Percentiles rank a stretch among this genome's conserved stretches.
These are phyloP conservation scores for Heloderma charlesbogerti DNA, from an alignment of 2,113 vertebrate species.

Conservation along the genomic window DNA sequence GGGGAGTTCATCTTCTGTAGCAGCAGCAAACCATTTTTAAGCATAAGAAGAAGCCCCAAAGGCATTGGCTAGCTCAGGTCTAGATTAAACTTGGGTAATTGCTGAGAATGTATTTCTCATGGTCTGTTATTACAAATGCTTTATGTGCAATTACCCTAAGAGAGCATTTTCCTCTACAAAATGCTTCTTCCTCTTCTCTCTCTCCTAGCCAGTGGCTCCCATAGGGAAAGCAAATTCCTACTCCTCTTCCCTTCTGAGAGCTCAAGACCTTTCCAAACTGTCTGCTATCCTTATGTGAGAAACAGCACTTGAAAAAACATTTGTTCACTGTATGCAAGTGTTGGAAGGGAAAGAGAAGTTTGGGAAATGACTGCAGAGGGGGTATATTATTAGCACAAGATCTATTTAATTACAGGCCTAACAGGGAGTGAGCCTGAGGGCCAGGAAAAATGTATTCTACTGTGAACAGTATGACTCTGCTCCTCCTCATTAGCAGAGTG, in stretches of 20 bases:
- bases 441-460: neutral
- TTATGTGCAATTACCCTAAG: conserved; percentile 8
- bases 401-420: conserved; percentile 25
- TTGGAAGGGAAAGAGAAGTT: neutral
- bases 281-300: conserved; percentile 11
- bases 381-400: conserved; percentile 10
- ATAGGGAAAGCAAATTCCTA: neutral
- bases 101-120: conserved; percentile 3
- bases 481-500: neutral
- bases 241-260: neutral
- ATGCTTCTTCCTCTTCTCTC: neutral
- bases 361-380: conserved; percentile 2
- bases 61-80: neutral
- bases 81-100: neutral
- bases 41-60: neutral
- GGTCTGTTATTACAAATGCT: conserved; percentile 6
- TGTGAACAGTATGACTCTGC: neutral
- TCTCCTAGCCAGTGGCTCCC: neutral
- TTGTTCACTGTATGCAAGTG: conserved; percentile 4
- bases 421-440: neutral
- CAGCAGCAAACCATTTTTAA: neutral
- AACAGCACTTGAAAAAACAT: conserved; percentile 3
- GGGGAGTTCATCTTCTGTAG: neutral
- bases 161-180: neutral
- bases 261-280: neutral